These are phyloP conservation scores for Chelmon rostratus DNA, from an alignment of 2,797 vertebrate genomes.

Conservation along the genomic window DNA sequence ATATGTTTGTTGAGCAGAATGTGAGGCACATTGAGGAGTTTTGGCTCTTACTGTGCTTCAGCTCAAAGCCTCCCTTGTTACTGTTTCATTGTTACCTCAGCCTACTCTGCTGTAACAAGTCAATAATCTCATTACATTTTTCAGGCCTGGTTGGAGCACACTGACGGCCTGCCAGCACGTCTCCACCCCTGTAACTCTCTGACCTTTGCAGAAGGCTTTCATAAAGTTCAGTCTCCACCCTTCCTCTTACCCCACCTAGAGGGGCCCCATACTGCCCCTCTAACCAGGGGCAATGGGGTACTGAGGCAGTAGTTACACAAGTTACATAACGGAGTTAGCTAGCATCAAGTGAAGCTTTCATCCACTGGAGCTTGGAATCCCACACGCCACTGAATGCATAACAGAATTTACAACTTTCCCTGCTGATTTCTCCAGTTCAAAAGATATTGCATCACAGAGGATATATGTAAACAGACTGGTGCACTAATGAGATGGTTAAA, in stretches of 20 bases:
- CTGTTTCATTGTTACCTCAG: slow-evolving; percentile 23
- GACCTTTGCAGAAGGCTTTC: slow-evolving; percentile 20
- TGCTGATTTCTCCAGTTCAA: slow-evolving; percentile 24
- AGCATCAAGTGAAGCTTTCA: slow-evolving; percentile 41
- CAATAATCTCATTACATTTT: slow-evolving; percentile 59
- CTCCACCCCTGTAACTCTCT: slow-evolving; percentile 1
- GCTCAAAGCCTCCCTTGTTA: slow-evolving; percentile 46
- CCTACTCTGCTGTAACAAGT: slow-evolving; percentile 33
- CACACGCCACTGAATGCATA: not conserved
- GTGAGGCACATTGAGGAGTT: not conserved
- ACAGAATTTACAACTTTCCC: slow-evolving; percentile 22
- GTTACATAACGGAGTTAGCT: slow-evolving; percentile 58
- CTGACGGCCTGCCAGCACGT: slow-evolving; percentile 3
- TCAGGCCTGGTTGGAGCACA: slow-evolving; percentile 40
- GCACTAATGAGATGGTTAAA: slow-evolving; percentile 74
- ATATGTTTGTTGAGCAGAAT: not conserved
- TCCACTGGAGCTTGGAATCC: slow-evolving; percentile 22
- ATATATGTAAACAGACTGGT: slow-evolving; percentile 21
- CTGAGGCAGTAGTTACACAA: slow-evolving; percentile 32
- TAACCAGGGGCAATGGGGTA: slow-evolving; percentile 10
- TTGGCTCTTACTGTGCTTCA: slow-evolving; percentile 21
- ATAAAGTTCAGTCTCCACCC: slow-evolving; percentile 6
- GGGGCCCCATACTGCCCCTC: not conserved
- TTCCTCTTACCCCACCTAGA: not conserved
- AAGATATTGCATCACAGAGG: slow-evolving; percentile 39